Evolutionary conservation across 1,140 invertebrate species (phyloP).

Genomic region (Zaprionus nigranus): DNA sequence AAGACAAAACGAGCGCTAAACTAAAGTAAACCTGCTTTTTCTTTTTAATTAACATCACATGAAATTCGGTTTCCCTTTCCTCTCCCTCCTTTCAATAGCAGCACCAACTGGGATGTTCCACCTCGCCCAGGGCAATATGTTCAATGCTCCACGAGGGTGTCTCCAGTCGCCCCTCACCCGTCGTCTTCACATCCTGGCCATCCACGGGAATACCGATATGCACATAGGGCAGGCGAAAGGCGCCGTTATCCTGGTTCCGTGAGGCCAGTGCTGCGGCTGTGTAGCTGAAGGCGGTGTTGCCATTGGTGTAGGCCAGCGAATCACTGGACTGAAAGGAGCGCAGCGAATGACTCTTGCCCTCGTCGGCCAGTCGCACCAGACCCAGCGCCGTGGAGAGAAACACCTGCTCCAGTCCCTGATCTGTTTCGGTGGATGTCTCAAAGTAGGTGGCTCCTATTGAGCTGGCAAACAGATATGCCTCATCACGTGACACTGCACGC

Average conservation of each 20-base stretch:
- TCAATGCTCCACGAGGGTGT: conserved; percentile 86
- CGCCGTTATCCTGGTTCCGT: conserved; percentile 42
- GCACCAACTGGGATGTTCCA: conserved; percentile 86
- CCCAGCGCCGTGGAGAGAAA: conserved; percentile 88
- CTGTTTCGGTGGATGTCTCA: conserved; percentile 92
- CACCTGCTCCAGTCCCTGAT: conserved; percentile 89
- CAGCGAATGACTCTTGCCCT: conserved; percentile 85
- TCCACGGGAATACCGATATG: conserved; percentile 83
- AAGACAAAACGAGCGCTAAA: conserved; percentile 41
- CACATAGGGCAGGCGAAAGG: conserved; percentile 74
- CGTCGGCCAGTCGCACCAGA: conserved; percentile 85
- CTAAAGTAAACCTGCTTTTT: conserved; percentile 58
- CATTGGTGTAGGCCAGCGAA: conserved; percentile 80
- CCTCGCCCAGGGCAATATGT: conserved; percentile 87
- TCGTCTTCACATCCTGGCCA: conserved; percentile 84
- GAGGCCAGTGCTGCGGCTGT: conserved; percentile 49
- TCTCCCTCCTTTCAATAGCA: conserved; percentile 82
- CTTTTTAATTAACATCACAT: conserved; percentile 68
- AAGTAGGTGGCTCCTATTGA: conserved; percentile 93
- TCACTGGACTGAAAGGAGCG: conserved; percentile 85
- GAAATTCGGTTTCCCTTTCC: conserved; percentile 10
- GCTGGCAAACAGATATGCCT: conserved; percentile 90
- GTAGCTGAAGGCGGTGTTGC: conserved; percentile 71
- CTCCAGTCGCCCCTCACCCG: conserved; percentile 86
- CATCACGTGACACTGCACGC: conserved; percentile 88